Percentiles rank a stretch among this genome's conserved stretches.
Conservation (phyloP, 2,797 vertebrate genomes). For the Pterois miles region DNA sequence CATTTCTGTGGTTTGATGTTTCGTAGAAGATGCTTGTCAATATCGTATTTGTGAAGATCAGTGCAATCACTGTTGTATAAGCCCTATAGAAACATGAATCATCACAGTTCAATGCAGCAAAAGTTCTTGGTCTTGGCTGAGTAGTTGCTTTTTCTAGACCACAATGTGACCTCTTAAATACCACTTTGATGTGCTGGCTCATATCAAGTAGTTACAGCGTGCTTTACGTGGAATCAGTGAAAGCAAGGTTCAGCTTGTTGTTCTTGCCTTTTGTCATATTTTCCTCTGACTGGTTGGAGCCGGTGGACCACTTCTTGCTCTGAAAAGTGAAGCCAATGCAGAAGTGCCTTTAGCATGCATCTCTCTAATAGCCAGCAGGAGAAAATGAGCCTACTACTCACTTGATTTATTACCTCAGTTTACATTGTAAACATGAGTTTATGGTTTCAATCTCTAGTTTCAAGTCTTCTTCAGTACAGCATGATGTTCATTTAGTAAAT, state of each 20-base stretch:
- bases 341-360: neutral
- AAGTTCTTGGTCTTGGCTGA: neutral
- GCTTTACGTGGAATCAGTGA: neutral
- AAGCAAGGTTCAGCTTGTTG: conserved; percentile 1
- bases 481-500: neutral
- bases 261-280: neutral
- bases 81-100: neutral
- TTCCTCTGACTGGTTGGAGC: neutral
- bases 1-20: neutral
- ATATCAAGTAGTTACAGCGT: neutral
- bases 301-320: neutral
- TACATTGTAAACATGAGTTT: neutral
- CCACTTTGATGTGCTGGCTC: neutral
- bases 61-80: neutral
- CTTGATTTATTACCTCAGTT: neutral
- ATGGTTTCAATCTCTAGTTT: neutral
- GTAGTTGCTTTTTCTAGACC: neutral
- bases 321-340: neutral
- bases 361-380: neutral
- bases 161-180: neutral
- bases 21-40: neutral
- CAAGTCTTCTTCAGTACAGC: neutral
- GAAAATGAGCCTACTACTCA: neutral
- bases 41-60: conserved; percentile 1
- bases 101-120: neutral